These are phyloP conservation scores for Platichthys stellatus DNA, from an alignment of 2,113 vertebrate species.

Conservation along the genomic window DNA sequence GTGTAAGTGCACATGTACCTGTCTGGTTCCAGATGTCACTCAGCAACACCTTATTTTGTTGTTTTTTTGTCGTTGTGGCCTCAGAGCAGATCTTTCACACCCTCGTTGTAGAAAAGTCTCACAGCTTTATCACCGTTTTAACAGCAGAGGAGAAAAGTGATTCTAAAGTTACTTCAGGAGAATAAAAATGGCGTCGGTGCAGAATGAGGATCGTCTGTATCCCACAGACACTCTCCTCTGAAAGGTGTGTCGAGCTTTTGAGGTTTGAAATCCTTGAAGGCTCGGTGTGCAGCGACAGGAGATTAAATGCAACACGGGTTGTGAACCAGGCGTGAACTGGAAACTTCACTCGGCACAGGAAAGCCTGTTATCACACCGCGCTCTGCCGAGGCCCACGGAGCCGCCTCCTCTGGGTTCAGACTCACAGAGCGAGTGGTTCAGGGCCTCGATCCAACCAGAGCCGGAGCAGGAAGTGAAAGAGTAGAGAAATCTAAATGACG, in stretches of 20 bases:
- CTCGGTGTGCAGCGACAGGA: conserved; percentile 1
- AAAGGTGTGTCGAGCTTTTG: conserved; percentile 2
- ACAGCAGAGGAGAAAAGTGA: not conserved
- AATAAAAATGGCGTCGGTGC: not conserved
- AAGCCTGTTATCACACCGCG: conserved; percentile 20
- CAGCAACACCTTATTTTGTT: conserved; percentile 1
- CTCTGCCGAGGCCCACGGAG: conserved; percentile 6
- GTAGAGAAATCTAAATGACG: conserved; percentile 5
- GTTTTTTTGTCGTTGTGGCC: not conserved
- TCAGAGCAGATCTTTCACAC: conserved; percentile 16
- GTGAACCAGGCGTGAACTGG: conserved; percentile 48
- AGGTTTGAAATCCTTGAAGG: conserved; percentile 26
- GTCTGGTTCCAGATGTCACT: conserved; percentile 36
- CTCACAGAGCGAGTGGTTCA: not conserved
- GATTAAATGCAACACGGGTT: conserved; percentile 35
- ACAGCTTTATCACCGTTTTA: not conserved
- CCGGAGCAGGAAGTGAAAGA: not conserved
- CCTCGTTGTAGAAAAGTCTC: not conserved
- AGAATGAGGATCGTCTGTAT: not conserved
- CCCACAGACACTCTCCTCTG: not conserved
- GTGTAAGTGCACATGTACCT: not conserved
- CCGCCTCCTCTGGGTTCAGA: not conserved
- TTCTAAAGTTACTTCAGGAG: not conserved
- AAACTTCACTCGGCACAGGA: conserved; percentile 26
- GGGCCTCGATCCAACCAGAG: not conserved